Percentiles rank a stretch among this genome's conserved stretches.
Conservation (phyloP, 1,140 invertebrate species). For the Diachasmimorpha longicaudata region DNA sequence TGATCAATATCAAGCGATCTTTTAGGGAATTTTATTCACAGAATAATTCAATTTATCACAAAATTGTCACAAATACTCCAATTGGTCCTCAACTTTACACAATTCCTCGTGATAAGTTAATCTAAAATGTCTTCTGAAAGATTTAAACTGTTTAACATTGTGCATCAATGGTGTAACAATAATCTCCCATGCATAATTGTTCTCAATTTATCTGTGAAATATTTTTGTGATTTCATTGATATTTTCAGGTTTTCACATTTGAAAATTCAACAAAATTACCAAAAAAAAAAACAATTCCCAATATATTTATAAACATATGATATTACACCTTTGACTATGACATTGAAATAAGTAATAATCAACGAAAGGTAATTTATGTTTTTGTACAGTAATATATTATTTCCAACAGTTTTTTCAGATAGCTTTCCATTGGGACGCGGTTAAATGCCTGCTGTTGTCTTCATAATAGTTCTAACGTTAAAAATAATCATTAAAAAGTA, state of each 20-base stretch:
- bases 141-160: conserved; percentile 8
- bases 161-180: conserved; percentile 50
- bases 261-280: conserved; percentile 12
- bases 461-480: conserved; percentile 44
- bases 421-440: conserved; percentile 59
- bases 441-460: conserved; percentile 56
- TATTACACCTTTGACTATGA: conserved; percentile 6
- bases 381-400: conserved; percentile 56
- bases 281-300: conserved; percentile 2
- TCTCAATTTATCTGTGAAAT: conserved; percentile 22
- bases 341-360: background rate
- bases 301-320: background rate
- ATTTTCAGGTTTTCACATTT: conserved; percentile 25
- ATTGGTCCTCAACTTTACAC: background rate
- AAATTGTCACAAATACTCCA: background rate
- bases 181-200: background rate
- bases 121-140: background rate
- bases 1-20: no score
- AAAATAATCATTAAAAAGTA: conserved; percentile 15
- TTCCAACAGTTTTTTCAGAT: conserved; percentile 62
- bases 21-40: no score
- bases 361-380: background rate
- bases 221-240: conserved; percentile 24
- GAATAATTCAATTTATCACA: no score
- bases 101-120: conserved; percentile 7